These are phyloP conservation scores for Misgurnus mizolepis DNA, from an alignment of 2,113 vertebrate genomes.

Conservation along the genomic window DNA sequence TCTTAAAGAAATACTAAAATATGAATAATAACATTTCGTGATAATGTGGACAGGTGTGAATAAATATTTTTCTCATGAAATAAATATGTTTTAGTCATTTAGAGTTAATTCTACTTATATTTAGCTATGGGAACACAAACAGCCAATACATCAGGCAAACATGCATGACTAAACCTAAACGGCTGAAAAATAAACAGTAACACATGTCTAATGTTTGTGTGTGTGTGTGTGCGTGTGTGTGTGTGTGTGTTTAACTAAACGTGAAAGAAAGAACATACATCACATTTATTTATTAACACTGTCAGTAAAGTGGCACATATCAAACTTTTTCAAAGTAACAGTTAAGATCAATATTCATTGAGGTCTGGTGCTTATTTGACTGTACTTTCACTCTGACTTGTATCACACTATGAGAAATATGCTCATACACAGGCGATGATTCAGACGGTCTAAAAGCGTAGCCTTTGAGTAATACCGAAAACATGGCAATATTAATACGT, in stretches of 20 bases:
- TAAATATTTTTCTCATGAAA: neutral
- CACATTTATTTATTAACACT: neutral
- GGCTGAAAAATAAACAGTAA: neutral
- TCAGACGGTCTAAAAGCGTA: constrained; percentile 22
- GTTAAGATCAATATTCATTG: constrained; percentile 45
- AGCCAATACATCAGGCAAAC: constrained; percentile 7
- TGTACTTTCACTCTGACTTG: constrained; percentile 52
- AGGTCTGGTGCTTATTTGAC: constrained; percentile 34
- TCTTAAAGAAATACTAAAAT: constrained; percentile 15
- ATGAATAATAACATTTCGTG: constrained; percentile 15
- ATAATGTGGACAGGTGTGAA: constrained; percentile 1
- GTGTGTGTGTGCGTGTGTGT: too few species aligned
- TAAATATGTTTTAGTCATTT: neutral
- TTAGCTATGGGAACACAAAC: neutral
- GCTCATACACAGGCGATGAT: constrained; percentile 10
- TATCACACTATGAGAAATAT: neutral
- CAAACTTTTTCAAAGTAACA: neutral
- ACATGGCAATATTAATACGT: constrained; percentile 35
- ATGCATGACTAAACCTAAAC: neutral
- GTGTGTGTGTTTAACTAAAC: too few species aligned
- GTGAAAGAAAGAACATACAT: too few species aligned
- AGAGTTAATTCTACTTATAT: too few species aligned
- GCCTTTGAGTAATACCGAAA: constrained; percentile 42
- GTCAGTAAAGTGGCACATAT: neutral
- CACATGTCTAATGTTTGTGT: too few species aligned